Base-by-base conservation (phyloP, 2,113 vertebrate genomes). In the Siniperca chuatsi region DNA sequence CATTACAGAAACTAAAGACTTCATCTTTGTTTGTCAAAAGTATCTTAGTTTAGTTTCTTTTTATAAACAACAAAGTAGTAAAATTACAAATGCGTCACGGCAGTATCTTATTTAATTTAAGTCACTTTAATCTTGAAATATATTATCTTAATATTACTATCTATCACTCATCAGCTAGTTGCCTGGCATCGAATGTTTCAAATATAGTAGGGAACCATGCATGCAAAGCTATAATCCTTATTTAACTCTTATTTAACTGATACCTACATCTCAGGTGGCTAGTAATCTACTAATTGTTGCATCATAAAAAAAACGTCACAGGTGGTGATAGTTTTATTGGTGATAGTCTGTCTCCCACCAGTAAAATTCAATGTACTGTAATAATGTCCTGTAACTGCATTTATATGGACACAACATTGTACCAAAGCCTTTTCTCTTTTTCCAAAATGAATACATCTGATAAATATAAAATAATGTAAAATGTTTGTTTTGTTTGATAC, bases 271-370 rank as follows among this genome's bases (percentile, higher is more conserved):
- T 77, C 15, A 67, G 25, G 46, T 2, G 2, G 23, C 65, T 35
- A 16, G 7, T 62, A 60, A 76, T 55, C n/a, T 18, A 21, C 40
- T 62, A 64, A 82, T 57, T 78, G 46, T 10, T 75, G 62, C 64
- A 48, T 7, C 20, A 44, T n/a, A 35, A 78, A 48, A 50, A 72
- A 25, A 18, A 13, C 16, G 44, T 78, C 29, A 58, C 75, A 72
- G 42, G 40, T 73, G 80, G 64, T 15, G 46, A 8, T 40, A 42
- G 52, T 50, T 52, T 76, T 62, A 8, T 21, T 50, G 20, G 16
- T 0, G 0, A 46, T 35, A 48, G 37, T 54, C 8, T 33, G 66
- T 42, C 18, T 79, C 42, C 37, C 20, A 42, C 12, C 8, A 50
- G 13, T 64, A 15, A 62, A 23, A 18, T 62, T 48, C 23, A 54